Evolutionary conservation across 1,140 invertebrate species (phyloP).

Genomic region (Ditylenchus dipsaci): DNA sequence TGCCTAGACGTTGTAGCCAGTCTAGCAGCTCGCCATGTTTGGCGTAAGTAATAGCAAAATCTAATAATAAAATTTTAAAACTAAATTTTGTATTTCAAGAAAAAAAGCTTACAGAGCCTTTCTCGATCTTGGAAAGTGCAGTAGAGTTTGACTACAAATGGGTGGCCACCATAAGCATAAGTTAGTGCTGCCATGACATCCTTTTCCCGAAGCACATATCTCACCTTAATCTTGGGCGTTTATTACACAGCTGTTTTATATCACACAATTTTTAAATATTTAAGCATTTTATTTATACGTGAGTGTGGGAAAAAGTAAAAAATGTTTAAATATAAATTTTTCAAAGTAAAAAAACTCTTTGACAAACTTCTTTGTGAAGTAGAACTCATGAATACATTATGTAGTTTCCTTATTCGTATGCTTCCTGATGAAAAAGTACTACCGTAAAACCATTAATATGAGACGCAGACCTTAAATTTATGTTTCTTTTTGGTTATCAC

Average conservation of each 20-base stretch:
- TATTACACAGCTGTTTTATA: too few species aligned
- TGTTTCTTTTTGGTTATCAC: too few species aligned
- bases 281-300: neutral
- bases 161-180: slow-evolving; percentile 59
- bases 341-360: too few species aligned
- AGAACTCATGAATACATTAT: too few species aligned
- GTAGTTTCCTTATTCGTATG: too few species aligned
- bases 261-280: neutral
- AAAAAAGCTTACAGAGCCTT: slow-evolving; percentile 71
- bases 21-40: slow-evolving; percentile 86
- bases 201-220: slow-evolving; percentile 86
- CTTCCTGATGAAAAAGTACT: too few species aligned
- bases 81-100: slow-evolving; percentile 3
- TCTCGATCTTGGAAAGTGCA: slow-evolving; percentile 92
- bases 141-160: slow-evolving; percentile 85
- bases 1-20: slow-evolving; percentile 82
- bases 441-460: too few species aligned
- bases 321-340: neutral
- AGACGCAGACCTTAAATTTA: too few species aligned
- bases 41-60: slow-evolving; percentile 92
- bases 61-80: slow-evolving; percentile 57
- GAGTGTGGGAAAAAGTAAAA: too few species aligned
- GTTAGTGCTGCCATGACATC: slow-evolving; percentile 68
- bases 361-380: too few species aligned
- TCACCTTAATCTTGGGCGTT: slow-evolving; percentile 11